Evolutionary conservation across 2,888 invertebrate species (phyloP).

Genomic region (Stegana nigrithorax): DNA sequence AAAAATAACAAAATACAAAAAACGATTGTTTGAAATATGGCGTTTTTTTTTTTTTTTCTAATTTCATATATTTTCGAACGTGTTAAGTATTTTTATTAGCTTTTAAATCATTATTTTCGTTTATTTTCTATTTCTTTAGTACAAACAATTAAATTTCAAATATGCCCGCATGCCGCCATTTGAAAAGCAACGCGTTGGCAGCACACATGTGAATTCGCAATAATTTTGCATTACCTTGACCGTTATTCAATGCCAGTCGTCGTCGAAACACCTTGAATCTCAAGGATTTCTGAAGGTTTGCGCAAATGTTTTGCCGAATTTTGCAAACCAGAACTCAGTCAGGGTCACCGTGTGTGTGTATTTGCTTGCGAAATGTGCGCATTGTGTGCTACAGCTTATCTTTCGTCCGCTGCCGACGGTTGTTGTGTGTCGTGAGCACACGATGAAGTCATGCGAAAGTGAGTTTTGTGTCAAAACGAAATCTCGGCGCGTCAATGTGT

Average conservation of each 20-base stretch:
- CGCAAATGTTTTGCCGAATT: slow-evolving; percentile 43
- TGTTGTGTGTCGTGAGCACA: slow-evolving; percentile 18
- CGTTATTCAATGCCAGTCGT: slow-evolving; percentile 59
- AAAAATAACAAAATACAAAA: slow-evolving; percentile 28
- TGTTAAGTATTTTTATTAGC: too few species aligned
- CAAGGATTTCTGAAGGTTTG: slow-evolving; percentile 57
- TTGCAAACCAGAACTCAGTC: slow-evolving; percentile 6
- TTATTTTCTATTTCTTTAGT: not conserved
- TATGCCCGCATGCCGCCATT: not conserved
- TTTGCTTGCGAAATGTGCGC: too few species aligned
- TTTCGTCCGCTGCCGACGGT: slow-evolving; percentile 16
- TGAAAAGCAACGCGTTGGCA: not conserved
- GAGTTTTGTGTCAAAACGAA: too few species aligned
- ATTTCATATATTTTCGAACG: too few species aligned
- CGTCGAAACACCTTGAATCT: slow-evolving; percentile 60
- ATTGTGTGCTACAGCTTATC: too few species aligned
- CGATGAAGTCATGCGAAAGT: slow-evolving; percentile 26
- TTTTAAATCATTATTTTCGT: too few species aligned
- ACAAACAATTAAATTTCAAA: not conserved
- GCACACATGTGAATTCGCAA: slow-evolving; percentile 12
- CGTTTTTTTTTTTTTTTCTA: too few species aligned
- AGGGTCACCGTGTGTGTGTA: too few species aligned
- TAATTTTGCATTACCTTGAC: slow-evolving; percentile 54
- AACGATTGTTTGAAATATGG: too few species aligned
- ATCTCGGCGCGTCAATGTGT: too few species aligned